phyloP scores from a whole-genome alignment of 1,140 invertebrate species.

The Trachelipus rathkii region DNA sequence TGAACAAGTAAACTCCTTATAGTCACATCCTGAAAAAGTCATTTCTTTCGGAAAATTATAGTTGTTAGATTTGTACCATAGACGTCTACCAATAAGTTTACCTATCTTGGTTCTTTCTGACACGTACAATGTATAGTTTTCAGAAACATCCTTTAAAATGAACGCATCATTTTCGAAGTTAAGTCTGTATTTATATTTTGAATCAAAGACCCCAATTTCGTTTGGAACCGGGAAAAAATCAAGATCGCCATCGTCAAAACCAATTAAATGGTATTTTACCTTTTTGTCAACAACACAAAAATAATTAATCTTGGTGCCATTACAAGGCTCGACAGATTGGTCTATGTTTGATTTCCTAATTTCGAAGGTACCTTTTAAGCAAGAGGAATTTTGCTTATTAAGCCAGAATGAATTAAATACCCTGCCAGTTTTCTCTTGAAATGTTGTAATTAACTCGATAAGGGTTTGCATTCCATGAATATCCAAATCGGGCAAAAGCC shows the following conservation, averaged over 20 bases:
- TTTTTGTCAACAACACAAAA: background rate
- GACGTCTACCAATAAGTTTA: background rate
- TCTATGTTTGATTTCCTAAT: background rate
- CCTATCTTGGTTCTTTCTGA: background rate
- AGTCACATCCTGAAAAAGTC: background rate
- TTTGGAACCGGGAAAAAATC: background rate
- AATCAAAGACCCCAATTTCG: background rate
- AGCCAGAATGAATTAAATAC: background rate
- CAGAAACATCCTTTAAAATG: background rate
- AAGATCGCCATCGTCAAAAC: background rate
- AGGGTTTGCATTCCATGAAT: background rate
- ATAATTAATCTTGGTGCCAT: background rate
- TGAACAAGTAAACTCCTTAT: background rate
- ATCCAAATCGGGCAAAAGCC: background rate
- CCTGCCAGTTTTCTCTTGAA: background rate
- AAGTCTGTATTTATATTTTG: background rate
- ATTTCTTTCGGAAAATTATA: background rate
- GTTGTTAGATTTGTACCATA: background rate
- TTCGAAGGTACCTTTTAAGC: background rate
- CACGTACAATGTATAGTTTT: background rate
- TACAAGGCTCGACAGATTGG: background rate
- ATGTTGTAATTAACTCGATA: background rate
- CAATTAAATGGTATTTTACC: background rate
- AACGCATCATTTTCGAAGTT: background rate
- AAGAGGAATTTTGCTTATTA: background rate